Percentiles rank a stretch among this genome's conserved stretches.
These are phyloP conservation scores for Nemapogon koenigi DNA, from an alignment of 2,888 invertebrate genomes.

Conservation along the genomic window DNA sequence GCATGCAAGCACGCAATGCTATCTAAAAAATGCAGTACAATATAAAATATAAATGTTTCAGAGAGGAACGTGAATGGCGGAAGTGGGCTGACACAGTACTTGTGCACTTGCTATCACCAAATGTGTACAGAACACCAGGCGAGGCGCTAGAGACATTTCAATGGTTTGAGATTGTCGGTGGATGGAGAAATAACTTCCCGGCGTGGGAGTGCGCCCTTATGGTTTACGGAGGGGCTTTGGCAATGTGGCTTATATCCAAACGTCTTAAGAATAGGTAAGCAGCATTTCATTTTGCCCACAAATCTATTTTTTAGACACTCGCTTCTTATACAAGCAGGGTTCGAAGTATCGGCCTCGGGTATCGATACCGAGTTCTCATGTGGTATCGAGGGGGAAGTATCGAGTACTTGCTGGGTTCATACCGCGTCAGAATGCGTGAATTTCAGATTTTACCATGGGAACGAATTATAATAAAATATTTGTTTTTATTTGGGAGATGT, in stretches of 20 bases:
- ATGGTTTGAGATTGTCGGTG: constrained; percentile 92
- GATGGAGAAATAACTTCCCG: constrained; percentile 91
- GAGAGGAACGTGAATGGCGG: constrained; percentile 94
- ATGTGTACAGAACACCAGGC: constrained; percentile 86
- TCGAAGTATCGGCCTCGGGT: too few relatives aligned
- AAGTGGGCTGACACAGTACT: constrained; percentile 92
- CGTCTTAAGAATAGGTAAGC: constrained; percentile 84
- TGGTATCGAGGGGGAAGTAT: too few relatives aligned
- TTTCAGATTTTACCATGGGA: too few relatives aligned
- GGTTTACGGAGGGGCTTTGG: constrained; percentile 90
- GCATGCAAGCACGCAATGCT: too few relatives aligned
- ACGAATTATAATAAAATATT: too few relatives aligned
- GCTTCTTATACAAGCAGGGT: too few relatives aligned
- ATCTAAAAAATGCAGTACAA: neutral
- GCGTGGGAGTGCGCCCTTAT: constrained; percentile 84
- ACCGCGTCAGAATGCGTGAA: too few relatives aligned
- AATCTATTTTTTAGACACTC: too few relatives aligned
- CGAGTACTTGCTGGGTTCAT: too few relatives aligned
- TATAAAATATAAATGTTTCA: constrained; percentile 38
- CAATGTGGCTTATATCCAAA: constrained; percentile 94
- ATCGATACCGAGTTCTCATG: too few relatives aligned
- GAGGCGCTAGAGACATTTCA: constrained; percentile 92
- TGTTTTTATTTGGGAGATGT: too few relatives aligned
- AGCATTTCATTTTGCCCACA: too few relatives aligned
- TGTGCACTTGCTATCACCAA: constrained; percentile 94